Evolutionary conservation across 2,797 vertebrate genomes (phyloP), one percentile per base, ranked within the genome.

Genomic region (Rachycentron canadum): DNA sequence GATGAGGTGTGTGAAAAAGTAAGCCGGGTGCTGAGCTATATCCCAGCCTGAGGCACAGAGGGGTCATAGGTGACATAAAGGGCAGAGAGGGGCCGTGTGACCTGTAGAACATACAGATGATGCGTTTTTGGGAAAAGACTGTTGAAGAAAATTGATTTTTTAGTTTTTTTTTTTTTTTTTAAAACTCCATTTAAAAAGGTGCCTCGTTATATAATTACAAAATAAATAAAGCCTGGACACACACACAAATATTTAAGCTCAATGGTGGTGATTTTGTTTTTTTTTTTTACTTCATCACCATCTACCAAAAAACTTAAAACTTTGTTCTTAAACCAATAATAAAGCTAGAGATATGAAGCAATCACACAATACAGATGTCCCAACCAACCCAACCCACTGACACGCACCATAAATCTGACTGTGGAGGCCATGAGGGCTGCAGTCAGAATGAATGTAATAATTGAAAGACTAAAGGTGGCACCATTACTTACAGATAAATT

Each of bases 1-100:
- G 45, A 79, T 61, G 59, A 69, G 41, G 30, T 30, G 12, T 17
- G 14, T 56, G 69, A 52, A 55, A 69, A 58, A 36, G 49, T 23
- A 28, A 61, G 7, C 38, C n/a, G 13, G 47, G 10, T n/a, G 0
- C 4, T 34, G 41, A 60, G 17, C 8, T 52, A 11, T 19, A 3
- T 36, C 28, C 4, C 13, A 50, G 19, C 53, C n/a, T 26, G 25
- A 70, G 47, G 38, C 2, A 50, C 34, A 55, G 49, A 63, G 50
- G 11, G 34, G 13, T 32, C 53, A 32, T 11, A 26, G n/a, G 41
- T 73, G n/a, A n/a, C 34, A 63, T 23, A 57, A 41, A 58, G 26
- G 41, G 16, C 45, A 40, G 7, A 16, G 10, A 69, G 49, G 10
- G 12, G 25, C 25, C 30, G 17, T 3, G 17, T 21, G 40, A 60